Base-by-base conservation (phyloP, 2,797 vertebrate genomes). In the Myioborus miniatus region DNA sequence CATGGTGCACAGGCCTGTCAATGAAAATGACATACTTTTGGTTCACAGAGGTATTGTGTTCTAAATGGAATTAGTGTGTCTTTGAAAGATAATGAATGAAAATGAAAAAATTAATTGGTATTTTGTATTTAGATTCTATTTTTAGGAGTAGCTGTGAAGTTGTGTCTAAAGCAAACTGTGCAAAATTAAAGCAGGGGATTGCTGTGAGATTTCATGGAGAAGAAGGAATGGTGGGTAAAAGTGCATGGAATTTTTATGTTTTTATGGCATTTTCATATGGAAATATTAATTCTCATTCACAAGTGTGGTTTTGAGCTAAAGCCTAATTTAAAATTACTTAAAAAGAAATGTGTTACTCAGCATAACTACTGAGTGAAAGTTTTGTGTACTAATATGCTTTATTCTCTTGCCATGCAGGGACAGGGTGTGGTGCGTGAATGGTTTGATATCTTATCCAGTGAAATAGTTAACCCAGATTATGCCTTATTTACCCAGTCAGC, bases 101-200 rank as follows among this genome's bases (percentile, higher is more conserved):
- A 58, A 68, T 93, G n/a, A 96, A 94, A 90, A 96, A 96, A 97
- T 86, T 98, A 98, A 98, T 95, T 77, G 84, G 4, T 94, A 29
- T 98, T 97, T 97, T 97, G 87, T 97, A 91, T 97, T 97, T 97
- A 99, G 99, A 99, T 90, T 99, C 99, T 87, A 99, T 99, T 98
- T 99, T 99, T 97, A 99, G 99, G 97, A 99, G 99, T 96, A 99
- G 99, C 98, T 99, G 99, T 97, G 99, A 99, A 98, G 99, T 99
- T 97, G 99, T 99, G 22, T 99, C 99, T 92, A 99, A 99, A 98
- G 99, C 99, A 95, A 99, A 98, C 94, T 99, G 99, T 91, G 99
- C 99, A 93, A 99, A 99, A 91, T 98, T 99, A 60, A 99, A 99
- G 94, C 99, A 99, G 96, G 99, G 99, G 60, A 99, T 99, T 82